Percentiles rank a stretch among this genome's conserved stretches.
Evolutionary conservation across 1,140 invertebrate genomes (phyloP).

Genomic region (Calosoma granatense): DNA sequence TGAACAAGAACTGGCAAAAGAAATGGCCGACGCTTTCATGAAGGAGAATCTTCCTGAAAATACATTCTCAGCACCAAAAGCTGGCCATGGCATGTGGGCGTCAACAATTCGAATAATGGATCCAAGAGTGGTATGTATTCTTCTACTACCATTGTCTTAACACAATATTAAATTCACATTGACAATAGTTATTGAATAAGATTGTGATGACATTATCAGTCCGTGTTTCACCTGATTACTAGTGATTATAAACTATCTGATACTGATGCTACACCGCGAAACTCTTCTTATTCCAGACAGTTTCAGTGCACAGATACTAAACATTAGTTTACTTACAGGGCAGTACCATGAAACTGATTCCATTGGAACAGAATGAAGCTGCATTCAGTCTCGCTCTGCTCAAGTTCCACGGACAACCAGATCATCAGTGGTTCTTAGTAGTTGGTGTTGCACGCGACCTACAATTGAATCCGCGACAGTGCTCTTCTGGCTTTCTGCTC

Average conservation of each 20-base stretch:
- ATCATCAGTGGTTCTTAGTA: constrained; percentile 64
- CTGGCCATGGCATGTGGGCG: constrained; percentile 94
- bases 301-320: background rate
- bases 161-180: background rate
- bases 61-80: constrained; percentile 92
- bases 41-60: constrained; percentile 90
- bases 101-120: constrained; percentile 87
- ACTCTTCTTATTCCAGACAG: background rate
- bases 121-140: constrained; percentile 50
- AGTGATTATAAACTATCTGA: background rate
- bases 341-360: constrained; percentile 66
- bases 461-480: constrained; percentile 75
- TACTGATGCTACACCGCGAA: background rate
- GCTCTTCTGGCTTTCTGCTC: constrained; percentile 72
- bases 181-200: too few species aligned
- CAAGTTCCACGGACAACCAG: constrained; percentile 40
- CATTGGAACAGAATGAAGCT: constrained; percentile 93
- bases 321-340: constrained; percentile 37
- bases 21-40: constrained; percentile 94
- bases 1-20: constrained; percentile 86
- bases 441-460: constrained; percentile 88
- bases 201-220: constrained; percentile 1
- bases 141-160: background rate
- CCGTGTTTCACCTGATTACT: constrained; percentile 7
- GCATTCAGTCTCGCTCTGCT: constrained; percentile 70